Evolutionary conservation across 2,113 vertebrate genomes (phyloP).

Genomic region (Mohoua ochrocephala): DNA sequence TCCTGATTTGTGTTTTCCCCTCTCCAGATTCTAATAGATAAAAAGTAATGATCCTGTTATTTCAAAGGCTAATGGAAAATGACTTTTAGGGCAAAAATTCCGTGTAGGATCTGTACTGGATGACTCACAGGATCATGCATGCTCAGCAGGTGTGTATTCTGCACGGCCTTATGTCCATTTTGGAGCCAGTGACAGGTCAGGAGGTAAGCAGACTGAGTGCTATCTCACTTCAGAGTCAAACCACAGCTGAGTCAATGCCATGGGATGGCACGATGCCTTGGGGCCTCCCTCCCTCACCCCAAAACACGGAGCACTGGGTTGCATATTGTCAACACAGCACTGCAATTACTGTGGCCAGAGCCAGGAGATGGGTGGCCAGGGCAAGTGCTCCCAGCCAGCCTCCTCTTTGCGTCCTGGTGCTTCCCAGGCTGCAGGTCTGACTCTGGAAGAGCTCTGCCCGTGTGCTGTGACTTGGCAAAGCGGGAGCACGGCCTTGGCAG

Average conservation of each 20-base stretch:
- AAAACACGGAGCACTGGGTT: not conserved
- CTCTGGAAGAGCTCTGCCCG: fast-evolving
- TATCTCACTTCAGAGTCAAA: not conserved
- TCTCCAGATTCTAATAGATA: not conserved
- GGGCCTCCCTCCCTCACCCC: not conserved
- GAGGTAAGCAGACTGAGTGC: fast-evolving
- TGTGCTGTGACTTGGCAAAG: not conserved
- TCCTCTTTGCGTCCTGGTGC: fast-evolving
- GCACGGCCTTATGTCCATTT: not conserved
- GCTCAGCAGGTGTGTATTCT: not conserved
- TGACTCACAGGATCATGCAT: fast-evolving
- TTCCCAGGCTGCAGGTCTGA: not conserved
- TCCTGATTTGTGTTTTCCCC: not conserved
- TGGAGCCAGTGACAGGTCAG: not conserved
- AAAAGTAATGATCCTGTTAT: not conserved
- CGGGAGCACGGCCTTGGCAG: not conserved
- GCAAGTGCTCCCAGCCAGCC: not conserved
- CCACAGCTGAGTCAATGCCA: not conserved
- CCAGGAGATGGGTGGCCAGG: not conserved
- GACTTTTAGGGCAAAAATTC: not conserved
- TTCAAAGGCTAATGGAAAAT: not conserved
- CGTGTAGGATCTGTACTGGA: not conserved
- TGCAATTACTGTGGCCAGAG: not conserved
- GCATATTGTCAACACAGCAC: fast-evolving
- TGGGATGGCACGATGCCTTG: not conserved